phyloP scores from a whole-genome alignment of 2,797 vertebrate species.

The Muraenolepis orangiensis region DNA sequence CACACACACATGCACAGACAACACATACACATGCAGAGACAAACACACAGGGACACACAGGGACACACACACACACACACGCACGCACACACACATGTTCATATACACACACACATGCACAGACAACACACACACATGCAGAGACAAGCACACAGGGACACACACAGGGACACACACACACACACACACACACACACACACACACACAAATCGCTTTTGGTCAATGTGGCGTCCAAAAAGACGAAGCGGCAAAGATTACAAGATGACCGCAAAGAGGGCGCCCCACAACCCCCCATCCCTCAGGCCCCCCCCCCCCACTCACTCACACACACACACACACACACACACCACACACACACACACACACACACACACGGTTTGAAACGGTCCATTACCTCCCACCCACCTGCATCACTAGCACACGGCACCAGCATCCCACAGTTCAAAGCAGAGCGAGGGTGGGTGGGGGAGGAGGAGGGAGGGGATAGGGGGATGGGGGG shows the following conservation, averaged over 20 bases:
- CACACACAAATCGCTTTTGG: background rate
- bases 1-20: no score
- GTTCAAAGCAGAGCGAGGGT: background rate
- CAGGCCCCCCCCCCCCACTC: no score
- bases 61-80: background rate
- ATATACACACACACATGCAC: background rate
- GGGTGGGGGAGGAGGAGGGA: background rate
- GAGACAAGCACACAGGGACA: no score
- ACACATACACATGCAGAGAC: no score
- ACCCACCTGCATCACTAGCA: constrained; percentile 28
- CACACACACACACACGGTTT: background rate
- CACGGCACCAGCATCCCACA: constrained; percentile 12
- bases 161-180: no score
- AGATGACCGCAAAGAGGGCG: background rate
- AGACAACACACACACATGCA: background rate
- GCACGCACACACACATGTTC: background rate
- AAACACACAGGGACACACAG: no score
- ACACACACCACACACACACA: no score
- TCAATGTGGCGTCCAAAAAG: background rate
- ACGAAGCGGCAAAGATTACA: background rate
- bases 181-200: background rate
- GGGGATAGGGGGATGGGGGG: no score
- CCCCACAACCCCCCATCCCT: background rate
- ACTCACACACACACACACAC: no score
- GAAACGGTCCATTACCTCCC: constrained; percentile 18